Conservation (phyloP, 2,888 invertebrate genomes). For the Malachius bipustulatus region DNA sequence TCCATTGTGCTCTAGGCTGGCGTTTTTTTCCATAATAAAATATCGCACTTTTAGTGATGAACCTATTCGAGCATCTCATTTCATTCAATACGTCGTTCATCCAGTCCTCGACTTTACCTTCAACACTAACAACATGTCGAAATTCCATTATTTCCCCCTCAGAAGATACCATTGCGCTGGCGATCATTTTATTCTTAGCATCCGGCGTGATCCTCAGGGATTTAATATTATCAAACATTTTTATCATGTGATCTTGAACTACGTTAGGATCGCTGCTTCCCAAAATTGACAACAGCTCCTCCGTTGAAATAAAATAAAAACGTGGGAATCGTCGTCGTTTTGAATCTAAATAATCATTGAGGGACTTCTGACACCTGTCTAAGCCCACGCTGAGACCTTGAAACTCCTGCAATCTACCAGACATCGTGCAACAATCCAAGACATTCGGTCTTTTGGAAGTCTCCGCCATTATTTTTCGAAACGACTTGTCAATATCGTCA, state of each 20-base stretch:
- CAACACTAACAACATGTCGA: slow-evolving; percentile 53
- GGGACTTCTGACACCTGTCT: slow-evolving; percentile 82
- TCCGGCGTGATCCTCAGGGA: slow-evolving; percentile 58
- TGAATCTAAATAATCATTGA: slow-evolving; percentile 80
- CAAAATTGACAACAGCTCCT: slow-evolving; percentile 78
- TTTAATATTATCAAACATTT: slow-evolving; percentile 90
- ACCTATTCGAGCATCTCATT: slow-evolving; percentile 75
- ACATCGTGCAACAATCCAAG: slow-evolving; percentile 62
- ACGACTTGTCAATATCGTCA: slow-evolving; percentile 74
- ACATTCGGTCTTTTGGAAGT: slow-evolving; percentile 70
- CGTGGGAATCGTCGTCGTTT: slow-evolving; percentile 81
- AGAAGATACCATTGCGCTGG: slow-evolving; percentile 74
- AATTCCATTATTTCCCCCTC: slow-evolving; percentile 86
- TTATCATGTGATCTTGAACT: slow-evolving; percentile 88
- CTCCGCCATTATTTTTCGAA: slow-evolving; percentile 74
- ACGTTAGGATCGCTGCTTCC: slow-evolving; percentile 74
- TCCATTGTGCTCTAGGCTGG: slow-evolving; percentile 66
- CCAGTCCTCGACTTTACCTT: slow-evolving; percentile 85
- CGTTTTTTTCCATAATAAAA: slow-evolving; percentile 73
- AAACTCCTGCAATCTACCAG: slow-evolving; percentile 66
- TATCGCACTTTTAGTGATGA: slow-evolving; percentile 76
- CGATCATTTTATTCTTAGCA: slow-evolving; percentile 52
- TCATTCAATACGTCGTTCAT: slow-evolving; percentile 75
- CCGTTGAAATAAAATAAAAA: slow-evolving; percentile 90
- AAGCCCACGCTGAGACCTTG: slow-evolving; percentile 59